phyloP scores from a whole-genome alignment of 2,113 vertebrate species.

The Edolisoma coerulescens region DNA sequence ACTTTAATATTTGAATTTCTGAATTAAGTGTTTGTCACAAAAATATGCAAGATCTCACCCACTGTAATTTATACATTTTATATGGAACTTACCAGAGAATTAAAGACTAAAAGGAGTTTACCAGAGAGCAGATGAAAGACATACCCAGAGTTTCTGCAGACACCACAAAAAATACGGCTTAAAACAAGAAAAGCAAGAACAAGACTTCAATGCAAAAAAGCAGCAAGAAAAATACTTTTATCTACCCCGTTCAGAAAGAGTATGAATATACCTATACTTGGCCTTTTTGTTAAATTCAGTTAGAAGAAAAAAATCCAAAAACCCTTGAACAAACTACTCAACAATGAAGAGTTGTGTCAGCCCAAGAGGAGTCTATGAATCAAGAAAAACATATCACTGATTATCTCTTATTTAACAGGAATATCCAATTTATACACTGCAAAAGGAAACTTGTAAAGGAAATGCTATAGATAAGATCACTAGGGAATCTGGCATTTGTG shows the following conservation, averaged over 20 bases:
- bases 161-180: background rate
- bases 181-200: background rate
- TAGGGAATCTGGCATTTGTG: background rate
- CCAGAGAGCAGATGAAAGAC: background rate
- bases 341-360: background rate
- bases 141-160: background rate
- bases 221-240: background rate
- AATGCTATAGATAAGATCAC: background rate
- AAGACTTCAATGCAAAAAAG: background rate
- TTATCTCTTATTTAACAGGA: background rate
- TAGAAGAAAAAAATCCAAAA: background rate
- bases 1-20: background rate
- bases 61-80: background rate
- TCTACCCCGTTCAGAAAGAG: background rate
- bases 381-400: background rate
- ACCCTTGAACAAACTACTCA: background rate
- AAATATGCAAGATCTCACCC: background rate
- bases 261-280: background rate
- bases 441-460: background rate
- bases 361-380: background rate
- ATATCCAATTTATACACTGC: background rate
- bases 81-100: background rate
- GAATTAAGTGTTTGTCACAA: background rate
- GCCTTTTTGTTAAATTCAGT: background rate
- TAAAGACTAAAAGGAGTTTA: background rate